A percentile compares a stretch with the other conserved stretches of the same genome.
These are phyloP conservation scores for Mythimna loreyi DNA, from an alignment of 2,888 invertebrate species.

Conservation along the genomic window DNA sequence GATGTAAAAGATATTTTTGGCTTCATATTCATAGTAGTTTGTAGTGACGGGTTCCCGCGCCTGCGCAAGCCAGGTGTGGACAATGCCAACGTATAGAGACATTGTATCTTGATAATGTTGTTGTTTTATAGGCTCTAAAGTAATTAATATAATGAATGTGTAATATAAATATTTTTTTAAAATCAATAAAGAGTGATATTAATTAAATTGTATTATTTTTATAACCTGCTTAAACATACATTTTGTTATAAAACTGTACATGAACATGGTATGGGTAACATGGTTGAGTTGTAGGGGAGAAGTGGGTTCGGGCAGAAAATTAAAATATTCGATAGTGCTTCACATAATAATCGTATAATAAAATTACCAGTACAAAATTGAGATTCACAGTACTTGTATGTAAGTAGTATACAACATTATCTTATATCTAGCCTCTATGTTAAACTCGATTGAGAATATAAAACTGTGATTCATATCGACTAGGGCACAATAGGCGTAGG, in stretches of 20 bases:
- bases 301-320: conserved; percentile 1
- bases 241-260: background rate
- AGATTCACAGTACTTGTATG: conserved; percentile 54
- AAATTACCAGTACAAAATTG: conserved; percentile 64
- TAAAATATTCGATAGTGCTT: conserved; percentile 47
- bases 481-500: conserved; percentile 51
- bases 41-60: conserved; percentile 65
- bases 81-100: conserved; percentile 75
- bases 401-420: conserved; percentile 44
- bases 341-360: conserved; percentile 58
- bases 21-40: conserved; percentile 81
- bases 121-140: conserved; percentile 86
- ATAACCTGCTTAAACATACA: background rate
- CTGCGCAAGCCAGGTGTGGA: conserved; percentile 59
- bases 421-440: conserved; percentile 37
- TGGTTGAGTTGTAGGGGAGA: background rate
- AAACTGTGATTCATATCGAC: conserved; percentile 53
- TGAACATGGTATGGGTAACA: no score
- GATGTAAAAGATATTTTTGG: conserved; percentile 84
- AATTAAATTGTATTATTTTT: conserved; percentile 71
- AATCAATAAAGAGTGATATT: conserved; percentile 91
- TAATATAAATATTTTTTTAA: conserved; percentile 91
- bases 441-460: conserved; percentile 27
- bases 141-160: conserved; percentile 86
- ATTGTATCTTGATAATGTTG: conserved; percentile 81